phyloP scores from a whole-genome alignment of 2,113 vertebrate species.

The Macroglossus sobrinus region DNA sequence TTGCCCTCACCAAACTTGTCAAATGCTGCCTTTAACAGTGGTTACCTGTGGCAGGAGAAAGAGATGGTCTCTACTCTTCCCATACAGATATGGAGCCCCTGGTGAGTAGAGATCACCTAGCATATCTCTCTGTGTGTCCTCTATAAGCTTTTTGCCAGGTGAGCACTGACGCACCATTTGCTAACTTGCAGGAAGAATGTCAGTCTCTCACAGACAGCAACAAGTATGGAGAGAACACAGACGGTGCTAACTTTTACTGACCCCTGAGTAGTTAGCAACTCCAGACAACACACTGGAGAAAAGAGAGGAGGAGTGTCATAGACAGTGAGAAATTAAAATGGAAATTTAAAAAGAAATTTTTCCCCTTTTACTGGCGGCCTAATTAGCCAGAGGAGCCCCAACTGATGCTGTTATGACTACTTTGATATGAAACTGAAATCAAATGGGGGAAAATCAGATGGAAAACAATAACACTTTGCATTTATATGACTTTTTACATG shows the following conservation, averaged over 20 bases:
- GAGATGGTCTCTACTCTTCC: not conserved
- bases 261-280: constrained; percentile 20
- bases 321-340: constrained; percentile 46
- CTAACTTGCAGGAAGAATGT: not conserved
- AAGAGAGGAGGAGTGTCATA: not conserved
- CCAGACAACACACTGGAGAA: not conserved
- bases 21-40: not conserved
- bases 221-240: not conserved
- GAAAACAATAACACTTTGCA: constrained; percentile 65
- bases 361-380: constrained; percentile 41
- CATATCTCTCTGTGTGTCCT: not conserved
- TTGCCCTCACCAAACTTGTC: not conserved
- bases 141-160: not conserved
- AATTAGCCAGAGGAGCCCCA: constrained; percentile 64
- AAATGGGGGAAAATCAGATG: constrained; percentile 3
- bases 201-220: not conserved
- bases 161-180: not conserved
- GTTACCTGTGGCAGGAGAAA: not conserved
- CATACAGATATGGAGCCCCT: not conserved
- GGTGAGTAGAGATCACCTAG: not conserved
- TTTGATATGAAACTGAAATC: constrained; percentile 34
- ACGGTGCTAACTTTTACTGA: not conserved
- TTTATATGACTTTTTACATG: constrained; percentile 38
- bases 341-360: constrained; percentile 35
- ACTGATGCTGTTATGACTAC: constrained; percentile 41